These are phyloP conservation scores for Drosophila asahinai DNA, from an alignment of 1,140 invertebrate species.

Conservation along the genomic window DNA sequence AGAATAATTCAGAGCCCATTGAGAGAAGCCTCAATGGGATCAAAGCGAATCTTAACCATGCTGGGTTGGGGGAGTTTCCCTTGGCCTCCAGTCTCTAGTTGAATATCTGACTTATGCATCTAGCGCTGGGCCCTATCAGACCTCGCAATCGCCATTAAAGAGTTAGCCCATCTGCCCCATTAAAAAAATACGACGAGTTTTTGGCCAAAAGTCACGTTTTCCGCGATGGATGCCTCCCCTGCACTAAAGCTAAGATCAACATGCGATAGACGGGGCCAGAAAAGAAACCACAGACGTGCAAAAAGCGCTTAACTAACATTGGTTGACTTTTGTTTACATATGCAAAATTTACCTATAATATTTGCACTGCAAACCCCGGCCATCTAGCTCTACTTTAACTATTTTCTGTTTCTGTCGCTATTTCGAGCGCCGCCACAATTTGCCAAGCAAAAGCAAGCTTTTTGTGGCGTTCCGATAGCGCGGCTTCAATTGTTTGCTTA, in stretches of 20 bases:
- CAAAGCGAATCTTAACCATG: not conserved
- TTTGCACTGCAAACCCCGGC: slow-evolving; percentile 41
- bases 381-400: slow-evolving; percentile 24
- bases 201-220: slow-evolving; percentile 55
- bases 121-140: slow-evolving; percentile 17
- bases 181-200: slow-evolving; percentile 9
- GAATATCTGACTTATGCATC: slow-evolving; percentile 24
- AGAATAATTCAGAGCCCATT: slow-evolving; percentile 32
- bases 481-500: slow-evolving; percentile 41
- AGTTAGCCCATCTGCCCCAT: slow-evolving; percentile 34
- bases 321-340: slow-evolving; percentile 51
- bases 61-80: slow-evolving; percentile 6
- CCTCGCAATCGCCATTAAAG: slow-evolving; percentile 23
- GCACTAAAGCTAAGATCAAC: slow-evolving; percentile 49
- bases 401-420: slow-evolving; percentile 10
- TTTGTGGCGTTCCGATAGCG: slow-evolving; percentile 29
- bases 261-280: slow-evolving; percentile 37
- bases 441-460: slow-evolving; percentile 60
- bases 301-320: slow-evolving; percentile 69
- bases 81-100: slow-evolving; percentile 1
- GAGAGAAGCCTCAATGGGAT: slow-evolving; percentile 15
- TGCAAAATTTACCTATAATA: slow-evolving; percentile 67
- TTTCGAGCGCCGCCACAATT: slow-evolving; percentile 45
- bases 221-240: slow-evolving; percentile 19
- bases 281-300: slow-evolving; percentile 48